Base-by-base conservation (phyloP, 2,888 invertebrate genomes). In the Hemistola chrysoprasaria region DNA sequence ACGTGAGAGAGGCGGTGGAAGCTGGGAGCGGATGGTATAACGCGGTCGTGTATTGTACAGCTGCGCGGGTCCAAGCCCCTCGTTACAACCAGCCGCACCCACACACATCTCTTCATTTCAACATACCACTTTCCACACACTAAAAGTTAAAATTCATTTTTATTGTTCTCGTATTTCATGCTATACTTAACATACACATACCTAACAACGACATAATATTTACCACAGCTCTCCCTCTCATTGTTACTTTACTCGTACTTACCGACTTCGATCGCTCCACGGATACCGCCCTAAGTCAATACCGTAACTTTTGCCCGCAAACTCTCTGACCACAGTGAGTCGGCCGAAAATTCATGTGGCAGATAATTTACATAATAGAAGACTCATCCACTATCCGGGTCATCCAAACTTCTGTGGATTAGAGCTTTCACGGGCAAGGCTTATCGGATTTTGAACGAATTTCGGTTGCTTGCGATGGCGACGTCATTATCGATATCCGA, bases 321-420 rank as follows among this genome's bases (percentile, higher is more conserved):
- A 84, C 83, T 83, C 80, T 71, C 71, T 65, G 73, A 70, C 77
- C 79, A 67, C 75, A 72, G 71, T 74, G 81, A 77, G 73, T 73
- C 74, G 75, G 67, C 62, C 59, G 79, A 83, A 87, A 74, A 86
- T 87, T 80, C 78, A 75, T 82, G 77, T 78, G 76, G 73, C 71
- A 79, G 79, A 85, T 84, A 85, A 86, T 88, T 87, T 87, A 82
- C 87, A 86, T 87, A 87, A 87, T 86, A 84, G 83, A 83, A 84
- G 81, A 83, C 78, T 83, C 80, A 83, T 80, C 78, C 75, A 76
- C 80, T 79, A 84, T 84, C 82, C 78, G 80, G 85, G 82, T 84
- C 83, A 80, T 82, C 80, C 75, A 75, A 84, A 85, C 78, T 87
- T 86, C 81, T 79, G 75, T 79, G 77, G 83, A 84, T 84, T 85